Percentiles rank a stretch among this genome's conserved stretches.
Conservation (phyloP, 1,140 invertebrate genomes). For the Nasonia longicornis region DNA sequence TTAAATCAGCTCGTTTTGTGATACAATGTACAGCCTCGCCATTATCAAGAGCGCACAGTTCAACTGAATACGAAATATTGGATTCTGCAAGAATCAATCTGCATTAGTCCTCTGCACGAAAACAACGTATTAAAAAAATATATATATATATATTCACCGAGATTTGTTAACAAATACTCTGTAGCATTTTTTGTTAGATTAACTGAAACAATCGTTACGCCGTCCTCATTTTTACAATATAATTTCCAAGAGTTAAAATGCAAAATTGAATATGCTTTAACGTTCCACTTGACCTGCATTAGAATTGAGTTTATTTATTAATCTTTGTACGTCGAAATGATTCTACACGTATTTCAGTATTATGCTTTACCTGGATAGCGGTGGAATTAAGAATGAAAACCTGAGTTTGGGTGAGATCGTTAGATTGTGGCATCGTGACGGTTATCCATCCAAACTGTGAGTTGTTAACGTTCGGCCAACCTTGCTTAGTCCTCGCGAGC, state of each 20-base stretch:
- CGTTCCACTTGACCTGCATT: constrained; percentile 66
- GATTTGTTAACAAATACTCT: constrained; percentile 64
- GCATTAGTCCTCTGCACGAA: constrained; percentile 20
- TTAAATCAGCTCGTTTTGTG: constrained; percentile 34
- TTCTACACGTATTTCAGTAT: background rate
- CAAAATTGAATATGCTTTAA: constrained; percentile 57
- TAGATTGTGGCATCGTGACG: constrained; percentile 66
- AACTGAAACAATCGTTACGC: constrained; percentile 54
- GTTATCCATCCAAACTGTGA: constrained; percentile 70
- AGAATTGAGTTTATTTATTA: constrained; percentile 35
- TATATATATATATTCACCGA: constrained; percentile 60
- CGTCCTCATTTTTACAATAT: constrained; percentile 65
- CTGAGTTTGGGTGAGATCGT: constrained; percentile 63
- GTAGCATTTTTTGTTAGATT: constrained; percentile 63
- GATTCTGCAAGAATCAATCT: constrained; percentile 51
- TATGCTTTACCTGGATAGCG: constrained; percentile 62
- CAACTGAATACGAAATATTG: constrained; percentile 67
- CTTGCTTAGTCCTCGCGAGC: constrained; percentile 68
- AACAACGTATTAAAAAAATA: background rate
- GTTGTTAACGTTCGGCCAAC: constrained; percentile 68
- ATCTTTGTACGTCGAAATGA: constrained; percentile 8
- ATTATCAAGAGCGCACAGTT: constrained; percentile 56
- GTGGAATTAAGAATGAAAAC: constrained; percentile 66
- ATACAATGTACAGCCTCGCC: constrained; percentile 35
- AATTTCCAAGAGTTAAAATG: constrained; percentile 67